Evolutionary conservation across 2,113 vertebrate genomes (phyloP).

Genomic region (Octodon degus): DNA sequence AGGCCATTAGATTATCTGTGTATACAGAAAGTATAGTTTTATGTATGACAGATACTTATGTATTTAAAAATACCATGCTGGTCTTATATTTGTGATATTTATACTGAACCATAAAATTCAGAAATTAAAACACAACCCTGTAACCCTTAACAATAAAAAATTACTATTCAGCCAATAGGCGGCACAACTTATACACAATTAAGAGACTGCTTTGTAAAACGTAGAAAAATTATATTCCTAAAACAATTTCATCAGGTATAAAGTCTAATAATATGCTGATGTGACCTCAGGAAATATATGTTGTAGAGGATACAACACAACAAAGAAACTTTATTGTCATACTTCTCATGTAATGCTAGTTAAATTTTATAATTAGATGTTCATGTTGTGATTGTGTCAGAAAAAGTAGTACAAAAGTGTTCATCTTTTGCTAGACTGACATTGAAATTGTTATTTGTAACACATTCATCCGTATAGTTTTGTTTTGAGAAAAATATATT

Average conservation of each 20-base stretch:
- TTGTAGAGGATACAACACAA: background rate
- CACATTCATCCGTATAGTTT: background rate
- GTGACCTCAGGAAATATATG: slow-evolving; percentile 39
- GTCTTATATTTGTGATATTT: slow-evolving; percentile 90
- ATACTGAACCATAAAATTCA: slow-evolving; percentile 91
- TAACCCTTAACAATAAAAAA: slow-evolving; percentile 84
- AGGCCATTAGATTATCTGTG: slow-evolving; percentile 86
- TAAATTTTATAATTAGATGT: slow-evolving; percentile 47
- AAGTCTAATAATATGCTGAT: slow-evolving; percentile 8
- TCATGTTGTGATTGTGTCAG: slow-evolving; percentile 23
- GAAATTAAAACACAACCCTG: slow-evolving; percentile 95
- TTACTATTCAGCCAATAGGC: background rate
- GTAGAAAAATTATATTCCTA: background rate
- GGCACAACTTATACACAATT: background rate
- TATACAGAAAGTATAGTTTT: slow-evolving; percentile 89
- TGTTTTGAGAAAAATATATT: slow-evolving; percentile 21
- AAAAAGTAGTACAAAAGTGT: slow-evolving; percentile 40
- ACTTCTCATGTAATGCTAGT: slow-evolving; percentile 8
- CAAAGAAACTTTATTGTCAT: slow-evolving; percentile 19
- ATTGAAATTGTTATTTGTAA: background rate
- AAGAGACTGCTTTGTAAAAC: background rate
- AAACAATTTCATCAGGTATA: slow-evolving; percentile 46
- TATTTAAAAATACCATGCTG: slow-evolving; percentile 91
- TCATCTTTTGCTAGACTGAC: slow-evolving; percentile 15
- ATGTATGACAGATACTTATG: slow-evolving; percentile 89